Base-by-base conservation (phyloP, 2,797 vertebrate species). In the Coregonus suidteri region DNA sequence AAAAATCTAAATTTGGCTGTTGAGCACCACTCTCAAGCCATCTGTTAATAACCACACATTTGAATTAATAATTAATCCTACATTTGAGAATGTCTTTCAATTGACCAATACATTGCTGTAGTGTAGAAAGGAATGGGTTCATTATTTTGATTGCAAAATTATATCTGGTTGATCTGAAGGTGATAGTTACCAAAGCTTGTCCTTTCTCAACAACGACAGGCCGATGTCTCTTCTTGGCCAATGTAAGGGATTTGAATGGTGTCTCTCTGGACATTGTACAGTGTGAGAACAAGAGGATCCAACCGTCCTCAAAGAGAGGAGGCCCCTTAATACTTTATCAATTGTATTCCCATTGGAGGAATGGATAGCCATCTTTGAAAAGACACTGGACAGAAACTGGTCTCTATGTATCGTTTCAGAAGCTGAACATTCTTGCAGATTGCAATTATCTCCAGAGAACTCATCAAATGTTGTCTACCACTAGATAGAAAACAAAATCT, bases 1-100 rank as follows among this genome's bases (percentile, higher is more conserved):
- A 15, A 74, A 80, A 77, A 83, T 77, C 20, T 68, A 51, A 74
- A 82, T 79, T 75, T 62, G 77, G 41, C 35, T 84, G 71, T 74
- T 74, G 64, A 76, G 56, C 31, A 65, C 56, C 13, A 64, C 59
- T 54, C 11, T 51, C 52, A 13, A 75, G 75, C 31, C 4, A 74
- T 37, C 71, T 75, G 54, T 76, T 68, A 65, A 31, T 9, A 75
- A 31, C 41, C 14, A 70, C 69, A 77, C 52, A 31, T 35, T 41
- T 69, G 41, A 62, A 77, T 47, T 51, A 41, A 37, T 68, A 64
- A 56, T 74, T 77, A 72, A 70, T 81, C 73, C 1, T 37, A 37
- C 73, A 80, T 81, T 81, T 73, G 30, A 77, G 76, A 69, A 77
- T 11, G 31, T 73, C 2, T 47, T 37, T 1, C n/a, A 25, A 41